phyloP scores from a whole-genome alignment of 2,113 vertebrate genomes.

The Puntigrus tetrazona region DNA sequence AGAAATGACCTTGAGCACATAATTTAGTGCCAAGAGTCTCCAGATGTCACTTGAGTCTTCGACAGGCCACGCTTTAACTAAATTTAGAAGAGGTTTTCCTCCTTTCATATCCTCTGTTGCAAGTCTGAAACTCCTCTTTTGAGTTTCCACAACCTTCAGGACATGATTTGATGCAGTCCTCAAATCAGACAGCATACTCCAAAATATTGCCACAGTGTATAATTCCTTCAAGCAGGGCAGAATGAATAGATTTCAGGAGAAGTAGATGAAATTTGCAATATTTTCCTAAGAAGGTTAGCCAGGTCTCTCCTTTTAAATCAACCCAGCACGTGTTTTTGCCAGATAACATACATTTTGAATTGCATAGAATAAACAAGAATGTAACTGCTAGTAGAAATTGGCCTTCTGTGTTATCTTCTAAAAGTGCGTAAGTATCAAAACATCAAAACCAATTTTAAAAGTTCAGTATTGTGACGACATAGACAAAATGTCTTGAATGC shows the following conservation, averaged over 20 bases:
- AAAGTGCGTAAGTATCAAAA: neutral
- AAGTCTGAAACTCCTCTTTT: conserved; percentile 32
- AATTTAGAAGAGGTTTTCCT: neutral
- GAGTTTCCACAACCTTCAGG: conserved; percentile 10
- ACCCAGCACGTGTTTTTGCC: conserved; percentile 20
- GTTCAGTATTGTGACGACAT: neutral
- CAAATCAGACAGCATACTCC: conserved; percentile 16
- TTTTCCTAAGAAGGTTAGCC: conserved; percentile 16
- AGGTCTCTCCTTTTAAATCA: conserved; percentile 22
- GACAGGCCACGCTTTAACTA: neutral
- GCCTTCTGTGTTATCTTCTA: neutral
- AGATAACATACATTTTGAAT: conserved; percentile 35
- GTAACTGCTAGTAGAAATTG: neutral
- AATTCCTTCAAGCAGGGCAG: conserved; percentile 38
- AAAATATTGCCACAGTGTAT: conserved; percentile 36
- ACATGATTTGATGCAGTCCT: conserved; percentile 17
- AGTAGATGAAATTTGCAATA: conserved; percentile 10
- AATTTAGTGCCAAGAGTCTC: neutral
- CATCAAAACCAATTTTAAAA: neutral
- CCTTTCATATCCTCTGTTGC: neutral
- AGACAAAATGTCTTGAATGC: neutral
- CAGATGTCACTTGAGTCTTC: conserved; percentile 1
- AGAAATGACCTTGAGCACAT: neutral
- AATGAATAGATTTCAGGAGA: conserved; percentile 11
- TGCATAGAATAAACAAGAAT: neutral